Conservation (phyloP, 23 tunicate genomes). For the Halocynthia aurantium region DNA sequence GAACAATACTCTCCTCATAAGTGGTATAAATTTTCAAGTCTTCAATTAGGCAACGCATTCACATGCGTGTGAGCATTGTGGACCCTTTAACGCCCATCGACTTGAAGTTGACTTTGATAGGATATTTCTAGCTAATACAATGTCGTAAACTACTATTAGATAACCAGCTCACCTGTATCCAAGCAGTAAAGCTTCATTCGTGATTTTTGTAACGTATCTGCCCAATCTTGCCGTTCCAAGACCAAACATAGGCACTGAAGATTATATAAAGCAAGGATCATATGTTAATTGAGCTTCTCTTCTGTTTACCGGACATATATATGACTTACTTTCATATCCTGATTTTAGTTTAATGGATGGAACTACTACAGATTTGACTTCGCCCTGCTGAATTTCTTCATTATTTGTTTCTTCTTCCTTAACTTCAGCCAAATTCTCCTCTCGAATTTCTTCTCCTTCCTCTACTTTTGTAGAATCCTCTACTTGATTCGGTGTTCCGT, state of each 20-base stretch:
- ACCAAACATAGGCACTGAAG: conserved; percentile 38
- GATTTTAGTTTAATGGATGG: conserved; percentile 31
- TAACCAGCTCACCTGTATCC: conserved; percentile 24
- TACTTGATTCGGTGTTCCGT: too few relatives aligned
- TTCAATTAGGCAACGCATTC: not conserved
- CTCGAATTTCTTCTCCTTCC: too few relatives aligned
- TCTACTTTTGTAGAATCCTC: too few relatives aligned
- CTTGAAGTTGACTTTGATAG: too few relatives aligned
- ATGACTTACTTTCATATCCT: conserved; percentile 33
- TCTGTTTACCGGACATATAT: not conserved
- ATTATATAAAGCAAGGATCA: not conserved
- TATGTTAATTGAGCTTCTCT: not conserved
- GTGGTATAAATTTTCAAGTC: not conserved
- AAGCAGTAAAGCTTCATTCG: conserved; percentile 25
- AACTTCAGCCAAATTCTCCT: too few relatives aligned
- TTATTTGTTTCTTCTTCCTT: too few relatives aligned
- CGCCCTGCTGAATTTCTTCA: too few relatives aligned
- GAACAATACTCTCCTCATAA: not conserved
- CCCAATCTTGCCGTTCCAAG: conserved; percentile 32
- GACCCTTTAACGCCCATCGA: too few relatives aligned
- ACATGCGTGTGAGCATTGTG: too few relatives aligned
- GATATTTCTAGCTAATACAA: too few relatives aligned
- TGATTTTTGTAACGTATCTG: not conserved
- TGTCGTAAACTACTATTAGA: too few relatives aligned
- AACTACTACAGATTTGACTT: not conserved